phyloP scores from a whole-genome alignment of 2,888 invertebrate species.

The Lasioglossum vierecki region DNA sequence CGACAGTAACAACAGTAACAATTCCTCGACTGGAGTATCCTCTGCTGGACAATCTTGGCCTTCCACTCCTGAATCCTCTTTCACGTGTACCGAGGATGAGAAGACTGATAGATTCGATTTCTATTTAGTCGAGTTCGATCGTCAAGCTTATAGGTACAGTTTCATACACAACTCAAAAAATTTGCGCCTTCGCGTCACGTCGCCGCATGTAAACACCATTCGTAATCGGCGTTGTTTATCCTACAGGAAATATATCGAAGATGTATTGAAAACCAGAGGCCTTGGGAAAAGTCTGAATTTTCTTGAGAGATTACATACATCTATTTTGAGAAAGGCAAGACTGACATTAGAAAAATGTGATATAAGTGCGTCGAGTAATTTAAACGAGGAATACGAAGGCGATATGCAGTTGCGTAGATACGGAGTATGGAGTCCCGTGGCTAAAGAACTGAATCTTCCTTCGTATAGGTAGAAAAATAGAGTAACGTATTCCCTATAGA shows the following conservation, averaged over 20 bases:
- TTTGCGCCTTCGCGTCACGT: background rate
- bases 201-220: background rate
- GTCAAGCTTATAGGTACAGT: slow-evolving; percentile 78
- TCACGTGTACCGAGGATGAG: slow-evolving; percentile 72
- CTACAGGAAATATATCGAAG: slow-evolving; percentile 92
- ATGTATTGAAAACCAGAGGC: slow-evolving; percentile 94
- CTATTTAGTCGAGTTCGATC: slow-evolving; percentile 79
- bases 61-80: slow-evolving; percentile 76
- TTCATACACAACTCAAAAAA: slow-evolving; percentile 1
- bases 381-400: slow-evolving; percentile 81
- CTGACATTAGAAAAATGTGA: slow-evolving; percentile 86
- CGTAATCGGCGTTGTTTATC: background rate
- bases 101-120: slow-evolving; percentile 73
- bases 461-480: slow-evolving; percentile 87
- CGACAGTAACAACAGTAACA: slow-evolving; percentile 83
- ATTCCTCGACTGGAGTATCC: slow-evolving; percentile 75
- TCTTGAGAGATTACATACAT: slow-evolving; percentile 89
- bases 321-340: slow-evolving; percentile 89
- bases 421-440: slow-evolving; percentile 92
- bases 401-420: slow-evolving; percentile 87
- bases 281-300: slow-evolving; percentile 92
- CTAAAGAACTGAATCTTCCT: slow-evolving; percentile 91
- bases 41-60: slow-evolving; percentile 69
- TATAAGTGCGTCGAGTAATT: slow-evolving; percentile 49
- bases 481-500: background rate